A percentile compares a stretch with the other conserved stretches of the same genome.
Evolutionary conservation across 2,113 vertebrate species (phyloP).

Genomic region (Nerophis lumbriciformis): DNA sequence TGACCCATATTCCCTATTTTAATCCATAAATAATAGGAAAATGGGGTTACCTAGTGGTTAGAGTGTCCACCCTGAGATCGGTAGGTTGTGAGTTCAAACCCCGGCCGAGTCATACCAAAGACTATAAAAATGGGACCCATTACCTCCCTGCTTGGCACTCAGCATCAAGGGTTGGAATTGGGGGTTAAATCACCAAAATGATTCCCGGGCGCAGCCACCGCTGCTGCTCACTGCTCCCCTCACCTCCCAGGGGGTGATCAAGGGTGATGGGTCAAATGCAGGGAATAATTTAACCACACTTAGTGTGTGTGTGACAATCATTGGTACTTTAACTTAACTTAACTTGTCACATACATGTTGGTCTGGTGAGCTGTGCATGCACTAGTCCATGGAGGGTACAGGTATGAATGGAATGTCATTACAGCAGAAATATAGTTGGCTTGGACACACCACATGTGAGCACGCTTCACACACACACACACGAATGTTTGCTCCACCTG

Average conservation of each 20-base stretch:
- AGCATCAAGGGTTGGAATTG: conserved; percentile 23
- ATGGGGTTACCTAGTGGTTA: neutral
- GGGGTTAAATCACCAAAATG: neutral
- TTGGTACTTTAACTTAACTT: neutral
- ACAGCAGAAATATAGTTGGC: conserved; percentile 23
- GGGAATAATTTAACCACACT: no score
- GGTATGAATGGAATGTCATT: conserved; percentile 56
- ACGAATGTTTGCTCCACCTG: conserved; percentile 51
- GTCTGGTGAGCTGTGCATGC: conserved; percentile 45
- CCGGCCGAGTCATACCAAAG: no score
- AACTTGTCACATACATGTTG: conserved; percentile 34
- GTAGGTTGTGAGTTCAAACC: no score
- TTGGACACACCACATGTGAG: conserved; percentile 27
- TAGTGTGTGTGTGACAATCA: no score
- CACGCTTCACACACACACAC: conserved; percentile 28
- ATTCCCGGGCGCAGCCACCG: no score
- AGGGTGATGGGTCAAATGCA: no score
- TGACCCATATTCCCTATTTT: conserved; percentile 31
- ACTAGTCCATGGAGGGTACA: conserved; percentile 43
- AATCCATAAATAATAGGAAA: conserved; percentile 37
- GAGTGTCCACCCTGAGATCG: no score
- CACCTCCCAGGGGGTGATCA: no score
- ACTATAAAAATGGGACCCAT: no score
- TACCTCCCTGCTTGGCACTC: no score
- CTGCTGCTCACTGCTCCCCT: no score